Evolutionary conservation across 2,113 vertebrate species (phyloP).

Genomic region (Mustela lutreola): DNA sequence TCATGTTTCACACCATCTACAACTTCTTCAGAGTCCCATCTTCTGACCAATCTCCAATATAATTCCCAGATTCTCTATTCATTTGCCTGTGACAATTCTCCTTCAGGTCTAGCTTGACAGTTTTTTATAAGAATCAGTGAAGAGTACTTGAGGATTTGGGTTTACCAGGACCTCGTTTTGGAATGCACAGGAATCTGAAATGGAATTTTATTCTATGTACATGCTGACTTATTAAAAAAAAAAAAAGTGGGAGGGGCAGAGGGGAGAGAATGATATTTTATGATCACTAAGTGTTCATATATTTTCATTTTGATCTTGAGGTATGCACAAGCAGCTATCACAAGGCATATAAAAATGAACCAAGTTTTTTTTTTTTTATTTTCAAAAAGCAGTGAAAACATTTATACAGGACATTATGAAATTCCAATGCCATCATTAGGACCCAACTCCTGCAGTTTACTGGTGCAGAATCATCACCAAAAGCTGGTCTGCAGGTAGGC

Average conservation of each 20-base stretch:
- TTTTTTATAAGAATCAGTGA: constrained; percentile 12
- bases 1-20: neutral
- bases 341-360: constrained; percentile 69
- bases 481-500: neutral
- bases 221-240: neutral
- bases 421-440: constrained; percentile 75
- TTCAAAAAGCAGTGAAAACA: constrained; percentile 76
- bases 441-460: neutral
- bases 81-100: neutral
- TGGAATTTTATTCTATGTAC: constrained; percentile 12
- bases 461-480: neutral
- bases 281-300: constrained; percentile 53
- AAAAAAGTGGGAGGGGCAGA: neutral
- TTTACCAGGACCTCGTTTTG: constrained; percentile 18
- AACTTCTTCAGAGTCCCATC: neutral
- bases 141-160: constrained; percentile 23
- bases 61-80: constrained; percentile 6
- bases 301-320: constrained; percentile 55
- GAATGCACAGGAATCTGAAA: constrained; percentile 33
- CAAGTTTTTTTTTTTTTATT: constrained; percentile 52
- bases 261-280: neutral
- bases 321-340: constrained; percentile 60
- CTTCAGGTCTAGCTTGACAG: neutral
- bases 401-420: constrained; percentile 69
- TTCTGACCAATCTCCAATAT: neutral